These are phyloP conservation scores for Ennomos fuscantarius DNA, from an alignment of 2,888 invertebrate species.

Conservation along the genomic window DNA sequence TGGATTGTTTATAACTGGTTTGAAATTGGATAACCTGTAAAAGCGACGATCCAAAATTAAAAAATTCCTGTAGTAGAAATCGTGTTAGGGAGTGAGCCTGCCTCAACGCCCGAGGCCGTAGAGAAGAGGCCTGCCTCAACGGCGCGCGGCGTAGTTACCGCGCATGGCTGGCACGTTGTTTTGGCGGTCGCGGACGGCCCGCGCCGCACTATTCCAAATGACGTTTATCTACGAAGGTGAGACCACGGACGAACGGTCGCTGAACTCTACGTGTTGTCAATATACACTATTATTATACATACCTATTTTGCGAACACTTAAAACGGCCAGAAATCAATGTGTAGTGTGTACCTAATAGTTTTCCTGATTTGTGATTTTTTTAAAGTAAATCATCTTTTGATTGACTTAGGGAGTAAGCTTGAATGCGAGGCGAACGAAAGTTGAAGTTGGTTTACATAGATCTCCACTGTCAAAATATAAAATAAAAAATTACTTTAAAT, in stretches of 20 bases:
- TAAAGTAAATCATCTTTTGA: no score
- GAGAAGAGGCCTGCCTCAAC: conserved; percentile 60
- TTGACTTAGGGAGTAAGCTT: no score
- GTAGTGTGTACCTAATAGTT: conserved; percentile 32
- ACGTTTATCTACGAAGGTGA: conserved; percentile 83
- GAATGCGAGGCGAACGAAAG: no score
- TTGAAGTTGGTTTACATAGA: no score
- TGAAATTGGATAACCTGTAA: no score
- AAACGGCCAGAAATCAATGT: conserved; percentile 52
- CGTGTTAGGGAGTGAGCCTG: conserved; percentile 13
- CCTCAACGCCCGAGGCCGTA: conserved; percentile 16
- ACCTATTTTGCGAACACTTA: conserved; percentile 64
- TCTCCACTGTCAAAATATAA: no score
- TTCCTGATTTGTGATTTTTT: conserved; percentile 4
- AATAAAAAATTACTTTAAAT: no score
- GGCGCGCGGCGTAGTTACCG: conserved; percentile 54
- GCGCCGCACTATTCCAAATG: conserved; percentile 62
- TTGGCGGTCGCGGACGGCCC: conserved; percentile 42
- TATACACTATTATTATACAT: conserved; percentile 26
- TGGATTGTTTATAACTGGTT: no score
- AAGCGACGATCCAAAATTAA: no score
- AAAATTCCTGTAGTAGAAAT: conserved; percentile 1
- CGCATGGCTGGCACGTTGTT: conserved; percentile 39
- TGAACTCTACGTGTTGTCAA: conserved; percentile 70
- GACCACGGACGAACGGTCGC: conserved; percentile 74